Conservation (phyloP, 2,888 invertebrate genomes). For the Drosophila pegasa region DNA sequence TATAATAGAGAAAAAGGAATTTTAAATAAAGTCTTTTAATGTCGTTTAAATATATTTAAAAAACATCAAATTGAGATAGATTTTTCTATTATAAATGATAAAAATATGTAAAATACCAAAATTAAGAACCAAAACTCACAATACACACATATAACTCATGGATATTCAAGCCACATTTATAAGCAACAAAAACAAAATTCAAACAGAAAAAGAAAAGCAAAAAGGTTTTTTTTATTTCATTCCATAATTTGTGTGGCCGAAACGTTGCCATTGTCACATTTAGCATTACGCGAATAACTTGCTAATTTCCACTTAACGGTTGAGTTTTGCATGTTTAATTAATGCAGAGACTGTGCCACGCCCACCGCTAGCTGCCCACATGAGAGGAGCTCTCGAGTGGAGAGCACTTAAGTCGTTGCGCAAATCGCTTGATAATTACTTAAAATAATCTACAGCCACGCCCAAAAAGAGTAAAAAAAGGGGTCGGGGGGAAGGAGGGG, state of each 20-base stretch:
- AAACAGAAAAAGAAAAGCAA: neutral
- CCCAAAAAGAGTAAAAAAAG: constrained; percentile 12
- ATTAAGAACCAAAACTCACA: no score
- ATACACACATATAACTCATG: no score
- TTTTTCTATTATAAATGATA: no score
- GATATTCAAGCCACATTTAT: neutral
- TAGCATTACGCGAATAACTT: constrained; percentile 36
- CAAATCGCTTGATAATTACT: constrained; percentile 79
- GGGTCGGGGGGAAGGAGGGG: no score
- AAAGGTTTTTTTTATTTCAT: neutral
- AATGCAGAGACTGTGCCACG: constrained; percentile 40
- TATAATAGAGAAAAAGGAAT: no score
- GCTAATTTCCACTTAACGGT: constrained; percentile 56
- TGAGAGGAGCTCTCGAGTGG: constrained; percentile 24
- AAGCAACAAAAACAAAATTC: neutral
- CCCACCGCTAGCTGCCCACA: neutral
- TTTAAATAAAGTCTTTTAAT: no score
- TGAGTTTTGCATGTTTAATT: constrained; percentile 68
- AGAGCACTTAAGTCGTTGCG: constrained; percentile 68
- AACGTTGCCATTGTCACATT: constrained; percentile 14
- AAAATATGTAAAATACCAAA: neutral
- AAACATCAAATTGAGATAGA: no score
- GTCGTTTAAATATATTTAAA: no score
- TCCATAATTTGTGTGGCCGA: constrained; percentile 1
- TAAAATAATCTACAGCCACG: constrained; percentile 75